Base-by-base conservation (phyloP, 2,888 invertebrate genomes). In the Calliphora vomitoria region DNA sequence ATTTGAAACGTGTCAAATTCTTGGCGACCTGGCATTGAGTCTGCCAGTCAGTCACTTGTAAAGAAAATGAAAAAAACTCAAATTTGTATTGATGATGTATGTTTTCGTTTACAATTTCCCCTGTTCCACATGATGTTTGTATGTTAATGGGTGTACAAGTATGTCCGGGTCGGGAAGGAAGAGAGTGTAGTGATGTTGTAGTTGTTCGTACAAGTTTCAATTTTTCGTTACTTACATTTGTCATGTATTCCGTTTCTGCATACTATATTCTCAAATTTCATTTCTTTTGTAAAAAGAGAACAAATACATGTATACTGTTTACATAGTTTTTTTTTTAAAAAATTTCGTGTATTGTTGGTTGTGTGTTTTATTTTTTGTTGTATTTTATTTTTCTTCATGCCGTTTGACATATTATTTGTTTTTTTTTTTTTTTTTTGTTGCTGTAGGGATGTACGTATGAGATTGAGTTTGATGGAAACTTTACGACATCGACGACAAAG, bases 61-160 rank as follows among this genome's bases (percentile, higher is more conserved):
- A 69, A 75, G 41, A 35, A 55, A 35, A 44, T 10, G 1, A 11
- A 58, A 53, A 74, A 44, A 53, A 18, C 18, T 25, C 35, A 69
- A 69, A 85, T 85, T 81, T 76, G 69, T 85, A 81, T 85, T 80
- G 80, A 71, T 85, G 85, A 75, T 85, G 62, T 69, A 75, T 76
- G 47, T 62, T 69, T 50, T 55, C 53, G 11, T 64, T 76, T 72
- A 50, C 47, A 68, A 75, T 38, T 68, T 68, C 20, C 11, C 55
- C n/a, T 74, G 64, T 35, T 64, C 15, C 13, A 15, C 47, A 60
- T 60, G 20, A 25, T 66, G 47, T 53, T 35, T 55, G 53, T 74
- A 47, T 53, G 53, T 44, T 64, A 50, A 68, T 68, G 25, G 25
- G 25, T 81, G 64, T 72, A 2, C 58, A 44, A 72, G 64, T 81